Evolutionary conservation across 2,888 invertebrate species (phyloP).

Genomic region (Acleris sparsana): DNA sequence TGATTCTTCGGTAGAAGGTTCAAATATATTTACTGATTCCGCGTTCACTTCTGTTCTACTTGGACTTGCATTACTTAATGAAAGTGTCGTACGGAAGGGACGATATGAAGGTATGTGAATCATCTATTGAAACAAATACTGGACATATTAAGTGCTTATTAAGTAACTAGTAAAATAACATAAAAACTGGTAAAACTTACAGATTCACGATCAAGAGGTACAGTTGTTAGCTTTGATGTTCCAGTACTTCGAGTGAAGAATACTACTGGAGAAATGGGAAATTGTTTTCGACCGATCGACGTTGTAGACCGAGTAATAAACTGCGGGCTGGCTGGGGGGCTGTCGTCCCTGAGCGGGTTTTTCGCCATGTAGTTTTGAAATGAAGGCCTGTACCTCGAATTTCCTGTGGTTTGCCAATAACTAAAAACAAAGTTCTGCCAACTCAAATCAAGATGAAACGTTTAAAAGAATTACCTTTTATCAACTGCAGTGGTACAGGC

Average conservation of each 20-base stretch:
- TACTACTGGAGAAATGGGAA: constrained; percentile 66
- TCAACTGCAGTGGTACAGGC: background rate
- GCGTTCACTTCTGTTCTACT: constrained; percentile 47
- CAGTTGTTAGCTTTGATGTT: constrained; percentile 51
- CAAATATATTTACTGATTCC: constrained; percentile 44
- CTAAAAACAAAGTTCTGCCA: background rate
- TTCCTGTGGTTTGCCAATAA: background rate
- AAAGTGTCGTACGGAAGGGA: constrained; percentile 50
- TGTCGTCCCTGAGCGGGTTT: constrained; percentile 64
- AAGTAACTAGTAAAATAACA: background rate
- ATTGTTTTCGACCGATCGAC: constrained; percentile 59
- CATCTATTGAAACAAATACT: constrained; percentile 12
- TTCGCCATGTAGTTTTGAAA: constrained; percentile 8
- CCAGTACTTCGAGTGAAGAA: constrained; percentile 54
- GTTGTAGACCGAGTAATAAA: constrained; percentile 56
- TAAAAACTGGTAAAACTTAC: constrained; percentile 48
- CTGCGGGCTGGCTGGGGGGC: constrained; percentile 67
- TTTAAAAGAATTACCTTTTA: constrained; percentile 11
- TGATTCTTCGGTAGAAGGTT: constrained; percentile 45
- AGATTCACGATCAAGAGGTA: constrained; percentile 46
- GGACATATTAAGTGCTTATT: background rate
- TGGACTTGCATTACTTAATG: constrained; percentile 45
- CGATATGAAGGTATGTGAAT: constrained; percentile 27
- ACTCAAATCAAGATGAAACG: background rate
- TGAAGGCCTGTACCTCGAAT: constrained; percentile 2